Percentiles rank a stretch among this genome's conserved stretches.
Conservation (phyloP, 2,888 invertebrate species). For the Oxyscelio sp. region DNA sequence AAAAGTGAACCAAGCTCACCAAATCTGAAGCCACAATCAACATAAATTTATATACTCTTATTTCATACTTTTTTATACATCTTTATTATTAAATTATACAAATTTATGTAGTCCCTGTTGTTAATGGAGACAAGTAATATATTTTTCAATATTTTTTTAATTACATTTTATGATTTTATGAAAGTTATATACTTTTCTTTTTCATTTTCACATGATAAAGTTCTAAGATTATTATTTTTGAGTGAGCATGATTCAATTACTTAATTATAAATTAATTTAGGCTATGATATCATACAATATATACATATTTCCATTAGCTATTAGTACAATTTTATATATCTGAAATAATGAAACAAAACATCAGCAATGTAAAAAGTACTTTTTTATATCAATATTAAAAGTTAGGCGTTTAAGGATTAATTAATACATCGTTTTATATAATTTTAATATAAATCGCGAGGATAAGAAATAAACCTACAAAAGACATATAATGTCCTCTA, state of each 20-base stretch:
- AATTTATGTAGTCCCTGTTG: neutral
- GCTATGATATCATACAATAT: neutral
- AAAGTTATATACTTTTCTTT: neutral
- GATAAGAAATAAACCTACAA: conserved; percentile 22
- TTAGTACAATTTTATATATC: conserved; percentile 42
- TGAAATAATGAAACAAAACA: conserved; percentile 12
- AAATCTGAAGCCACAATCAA: conserved; percentile 82
- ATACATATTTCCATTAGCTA: conserved; percentile 12
- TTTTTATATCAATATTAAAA: conserved; percentile 49
- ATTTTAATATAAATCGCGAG: conserved; percentile 32
- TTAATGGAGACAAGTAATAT: neutral
- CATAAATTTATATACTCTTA: conserved; percentile 57
- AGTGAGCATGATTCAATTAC: neutral
- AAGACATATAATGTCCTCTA: conserved; percentile 58
- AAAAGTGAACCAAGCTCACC: conserved; percentile 84
- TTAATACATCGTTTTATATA: conserved; percentile 36
- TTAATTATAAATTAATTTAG: neutral
- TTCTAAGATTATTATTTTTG: neutral
- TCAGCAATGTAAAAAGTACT: neutral
- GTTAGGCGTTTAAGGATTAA: conserved; percentile 23
- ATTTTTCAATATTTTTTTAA: neutral
- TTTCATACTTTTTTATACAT: neutral
- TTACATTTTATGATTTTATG: neutral
- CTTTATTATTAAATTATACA: neutral
- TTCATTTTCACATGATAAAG: neutral